Evolutionary conservation across 2,113 vertebrate genomes (phyloP).

Genomic region (Oophaga pumilio): DNA sequence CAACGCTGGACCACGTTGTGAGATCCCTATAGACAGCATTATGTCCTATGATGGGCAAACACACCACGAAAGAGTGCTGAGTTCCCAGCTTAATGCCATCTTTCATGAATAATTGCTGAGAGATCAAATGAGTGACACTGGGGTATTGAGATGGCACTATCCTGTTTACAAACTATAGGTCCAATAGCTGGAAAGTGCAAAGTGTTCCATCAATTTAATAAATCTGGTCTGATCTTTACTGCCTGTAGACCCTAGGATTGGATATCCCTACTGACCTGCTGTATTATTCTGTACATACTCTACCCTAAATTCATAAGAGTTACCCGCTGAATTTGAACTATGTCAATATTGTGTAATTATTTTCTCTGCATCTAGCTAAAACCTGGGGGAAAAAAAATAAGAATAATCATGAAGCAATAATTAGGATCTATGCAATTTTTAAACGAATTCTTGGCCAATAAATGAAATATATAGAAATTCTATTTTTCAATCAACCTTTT

Average conservation of each 20-base stretch:
- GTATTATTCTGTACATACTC: slow-evolving; percentile 67
- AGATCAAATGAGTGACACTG: slow-evolving; percentile 61
- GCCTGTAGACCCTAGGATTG: slow-evolving; percentile 73
- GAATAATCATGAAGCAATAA: slow-evolving; percentile 89
- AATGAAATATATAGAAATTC: slow-evolving; percentile 86
- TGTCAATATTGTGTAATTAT: slow-evolving; percentile 76
- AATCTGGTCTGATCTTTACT: slow-evolving; percentile 75
- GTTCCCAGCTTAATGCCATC: slow-evolving; percentile 93
- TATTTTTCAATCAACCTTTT: slow-evolving; percentile 94
- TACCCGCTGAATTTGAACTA: slow-evolving; percentile 66
- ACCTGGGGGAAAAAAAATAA: slow-evolving; percentile 65
- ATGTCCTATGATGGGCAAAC: slow-evolving; percentile 91
- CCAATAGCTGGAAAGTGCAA: slow-evolving; percentile 72
- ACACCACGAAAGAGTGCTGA: slow-evolving; percentile 92
- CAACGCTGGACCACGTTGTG: slow-evolving; percentile 78
- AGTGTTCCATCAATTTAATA: slow-evolving; percentile 66
- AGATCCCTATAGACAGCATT: slow-evolving; percentile 87
- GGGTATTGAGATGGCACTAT: slow-evolving; percentile 65
- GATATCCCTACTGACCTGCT: slow-evolving; percentile 70
- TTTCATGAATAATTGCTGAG: slow-evolving; percentile 86
- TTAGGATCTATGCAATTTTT: slow-evolving; percentile 98
- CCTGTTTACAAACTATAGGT: slow-evolving; percentile 73
- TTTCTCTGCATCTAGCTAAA: slow-evolving; percentile 75
- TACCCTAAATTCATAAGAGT: slow-evolving; percentile 61
- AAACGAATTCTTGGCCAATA: slow-evolving; percentile 87